Evolutionary conservation across 2,888 invertebrate genomes (phyloP), one percentile per base, ranked within the genome.

Genomic region (Drosophila helvetica): DNA sequence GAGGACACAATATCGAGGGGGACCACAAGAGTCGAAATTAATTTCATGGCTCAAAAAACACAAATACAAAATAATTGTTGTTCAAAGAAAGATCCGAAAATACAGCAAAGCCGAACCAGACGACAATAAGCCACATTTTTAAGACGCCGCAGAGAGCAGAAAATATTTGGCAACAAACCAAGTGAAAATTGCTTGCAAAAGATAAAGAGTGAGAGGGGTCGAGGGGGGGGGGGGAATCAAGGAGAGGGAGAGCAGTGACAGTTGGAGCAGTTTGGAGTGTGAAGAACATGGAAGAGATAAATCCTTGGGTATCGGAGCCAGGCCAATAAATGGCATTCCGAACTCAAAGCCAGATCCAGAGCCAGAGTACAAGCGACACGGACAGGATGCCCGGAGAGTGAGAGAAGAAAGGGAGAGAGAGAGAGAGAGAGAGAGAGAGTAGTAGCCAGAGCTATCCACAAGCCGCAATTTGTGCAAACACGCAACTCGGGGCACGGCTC

Each of bases 51-150:
- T 82, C 82, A 68, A 73, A 76, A 81, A 81, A 79, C 77, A 74
- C 79, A 88, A 89, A 88, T 88, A 79, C 80, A 79, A 86, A 85
- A 86, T 80, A 87, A 81, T 88, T 83, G 80, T 79, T 77, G 69
- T 54, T 61, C 67, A 48, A 58, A 63, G 60, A 59, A n/a, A n/a
- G n/a, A 45, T 15, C 33, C 54, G 30, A 54, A 55, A 63, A 47
- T 55, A 30, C 46, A 1, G 43, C 43, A 47, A 18, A 54, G 46
- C 22, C 30, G 33, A 33, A 33, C 33, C 12, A 1, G 12, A 33
- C 56, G 50, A 70, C 70, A 71, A 70, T 56, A 66, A 74, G 74
- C 45, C 47, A 56, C 48, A 74, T 74, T 72, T 72, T 60, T 66
- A 45, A 64, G 66, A 55, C 19, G 54, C 45, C 50, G 53, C 30